Evolutionary conservation across 2,888 invertebrate species (phyloP).

Genomic region (Embidobia sp.): DNA sequence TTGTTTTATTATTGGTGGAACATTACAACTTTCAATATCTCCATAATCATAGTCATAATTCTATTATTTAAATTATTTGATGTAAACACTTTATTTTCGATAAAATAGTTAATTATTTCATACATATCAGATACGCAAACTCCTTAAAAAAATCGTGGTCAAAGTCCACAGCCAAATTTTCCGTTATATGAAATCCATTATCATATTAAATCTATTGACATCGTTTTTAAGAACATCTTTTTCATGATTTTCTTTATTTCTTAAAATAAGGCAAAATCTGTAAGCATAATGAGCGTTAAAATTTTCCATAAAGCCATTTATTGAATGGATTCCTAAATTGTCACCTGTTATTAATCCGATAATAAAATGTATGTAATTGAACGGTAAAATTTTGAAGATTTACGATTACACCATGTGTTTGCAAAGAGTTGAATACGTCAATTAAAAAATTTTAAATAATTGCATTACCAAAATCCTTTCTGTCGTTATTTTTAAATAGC

Average conservation of each 20-base stretch:
- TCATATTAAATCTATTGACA: conserved; percentile 8
- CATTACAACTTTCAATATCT: conserved; percentile 19
- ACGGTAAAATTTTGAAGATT: too few relatives aligned
- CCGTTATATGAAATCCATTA: conserved; percentile 6
- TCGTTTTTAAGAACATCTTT: conserved; percentile 5
- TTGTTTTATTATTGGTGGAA: too few relatives aligned
- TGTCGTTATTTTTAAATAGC: conserved; percentile 35
- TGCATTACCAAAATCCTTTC: conserved; percentile 29
- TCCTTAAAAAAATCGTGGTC: conserved; percentile 36
- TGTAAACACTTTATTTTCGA: conserved; percentile 1
- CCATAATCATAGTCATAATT: conserved; percentile 18
- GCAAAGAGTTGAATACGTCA: conserved; percentile 45
- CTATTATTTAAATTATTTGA: conserved; percentile 42
- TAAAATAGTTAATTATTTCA: conserved; percentile 47
- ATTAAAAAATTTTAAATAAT: conserved; percentile 38
- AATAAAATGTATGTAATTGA: conserved; percentile 38
- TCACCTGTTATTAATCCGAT: conserved; percentile 51
- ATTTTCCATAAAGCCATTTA: conserved; percentile 40
- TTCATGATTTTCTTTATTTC: conserved; percentile 24
- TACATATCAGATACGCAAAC: conserved; percentile 30
- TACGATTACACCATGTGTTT: conserved; percentile 45
- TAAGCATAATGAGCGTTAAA: conserved; percentile 59
- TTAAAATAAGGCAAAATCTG: conserved; percentile 46
- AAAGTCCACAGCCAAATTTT: conserved; percentile 26
- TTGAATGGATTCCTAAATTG: conserved; percentile 20